A percentile compares a stretch with the other conserved stretches of the same genome.
These are phyloP conservation scores for Andrena marginata DNA, from an alignment of 2,888 invertebrate genomes.

Conservation along the genomic window DNA sequence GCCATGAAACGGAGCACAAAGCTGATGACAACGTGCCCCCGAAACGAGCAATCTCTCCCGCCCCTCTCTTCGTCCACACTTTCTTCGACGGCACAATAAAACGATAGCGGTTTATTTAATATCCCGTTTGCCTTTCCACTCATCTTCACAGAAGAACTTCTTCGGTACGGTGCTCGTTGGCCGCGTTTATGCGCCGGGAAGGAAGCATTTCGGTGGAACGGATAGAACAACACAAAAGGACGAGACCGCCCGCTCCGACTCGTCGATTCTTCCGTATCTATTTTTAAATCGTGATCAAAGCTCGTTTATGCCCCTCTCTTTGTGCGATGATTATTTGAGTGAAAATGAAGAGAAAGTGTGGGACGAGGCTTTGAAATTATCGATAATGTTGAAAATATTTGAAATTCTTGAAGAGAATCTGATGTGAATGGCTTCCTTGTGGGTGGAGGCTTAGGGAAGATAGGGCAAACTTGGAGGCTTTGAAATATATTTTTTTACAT, in stretches of 20 bases:
- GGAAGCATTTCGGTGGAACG: neutral
- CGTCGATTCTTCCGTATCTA: neutral
- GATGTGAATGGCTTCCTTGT: too few relatives aligned
- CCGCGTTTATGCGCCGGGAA: conserved; percentile 4
- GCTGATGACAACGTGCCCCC: conserved; percentile 43
- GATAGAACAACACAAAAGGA: neutral
- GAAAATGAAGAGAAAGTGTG: too few relatives aligned
- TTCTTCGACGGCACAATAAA: conserved; percentile 38
- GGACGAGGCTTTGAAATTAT: too few relatives aligned
- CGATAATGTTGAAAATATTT: too few relatives aligned
- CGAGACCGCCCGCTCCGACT: neutral
- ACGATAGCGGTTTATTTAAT: conserved; percentile 42
- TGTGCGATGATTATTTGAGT: too few relatives aligned
- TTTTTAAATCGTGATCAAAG: neutral
- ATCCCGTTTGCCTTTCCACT: conserved; percentile 37
- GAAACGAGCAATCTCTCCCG: conserved; percentile 37
- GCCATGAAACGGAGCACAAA: conserved; percentile 40
- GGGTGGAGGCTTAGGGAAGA: too few relatives aligned
- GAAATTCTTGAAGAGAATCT: too few relatives aligned
- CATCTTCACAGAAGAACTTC: neutral
- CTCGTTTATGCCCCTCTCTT: too few relatives aligned
- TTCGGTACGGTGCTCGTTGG: conserved; percentile 3
- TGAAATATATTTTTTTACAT: too few relatives aligned
- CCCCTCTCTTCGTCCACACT: neutral
- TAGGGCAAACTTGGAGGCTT: too few relatives aligned